Conservation (phyloP, 2,888 invertebrate species). For the Colletes collaris region DNA sequence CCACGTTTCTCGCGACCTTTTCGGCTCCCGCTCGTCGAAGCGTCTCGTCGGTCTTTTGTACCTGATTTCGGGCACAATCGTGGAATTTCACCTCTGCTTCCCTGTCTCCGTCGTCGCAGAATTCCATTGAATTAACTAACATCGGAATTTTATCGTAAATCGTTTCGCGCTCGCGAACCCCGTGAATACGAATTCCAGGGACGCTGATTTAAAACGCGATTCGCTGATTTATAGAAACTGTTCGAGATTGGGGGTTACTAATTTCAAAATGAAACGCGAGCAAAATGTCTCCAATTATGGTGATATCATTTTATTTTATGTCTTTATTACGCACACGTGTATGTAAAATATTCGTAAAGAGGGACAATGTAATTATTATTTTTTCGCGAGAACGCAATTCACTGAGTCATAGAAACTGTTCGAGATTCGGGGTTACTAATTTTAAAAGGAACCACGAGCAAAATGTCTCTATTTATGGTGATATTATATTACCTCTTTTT, state of each 20-base stretch:
- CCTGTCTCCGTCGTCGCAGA: conserved; percentile 14
- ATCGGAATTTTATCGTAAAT: conserved; percentile 47
- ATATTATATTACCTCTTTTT: too few species aligned
- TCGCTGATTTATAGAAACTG: not conserved
- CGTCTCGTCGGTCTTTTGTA: conserved; percentile 44
- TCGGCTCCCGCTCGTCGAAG: conserved; percentile 10
- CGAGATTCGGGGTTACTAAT: too few species aligned
- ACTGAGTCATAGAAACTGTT: too few species aligned
- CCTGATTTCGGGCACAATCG: conserved; percentile 9
- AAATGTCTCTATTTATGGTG: too few species aligned
- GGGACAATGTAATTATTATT: too few species aligned
- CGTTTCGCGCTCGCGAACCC: conserved; percentile 1
- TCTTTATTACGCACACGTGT: too few species aligned
- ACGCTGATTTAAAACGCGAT: conserved; percentile 10
- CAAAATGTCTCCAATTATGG: too few species aligned
- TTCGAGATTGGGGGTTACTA: not conserved
- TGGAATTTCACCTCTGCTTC: conserved; percentile 43
- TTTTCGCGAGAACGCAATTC: too few species aligned
- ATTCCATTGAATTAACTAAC: conserved; percentile 40
- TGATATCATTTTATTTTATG: too few species aligned
- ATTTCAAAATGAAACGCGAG: too few species aligned
- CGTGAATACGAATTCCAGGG: not conserved
- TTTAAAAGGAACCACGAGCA: too few species aligned
- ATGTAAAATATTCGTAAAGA: too few species aligned
- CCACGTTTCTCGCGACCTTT: conserved; percentile 57